These are phyloP conservation scores for Philypnodon macrostomus DNA, from an alignment of 2,797 vertebrate genomes.

Conservation along the genomic window DNA sequence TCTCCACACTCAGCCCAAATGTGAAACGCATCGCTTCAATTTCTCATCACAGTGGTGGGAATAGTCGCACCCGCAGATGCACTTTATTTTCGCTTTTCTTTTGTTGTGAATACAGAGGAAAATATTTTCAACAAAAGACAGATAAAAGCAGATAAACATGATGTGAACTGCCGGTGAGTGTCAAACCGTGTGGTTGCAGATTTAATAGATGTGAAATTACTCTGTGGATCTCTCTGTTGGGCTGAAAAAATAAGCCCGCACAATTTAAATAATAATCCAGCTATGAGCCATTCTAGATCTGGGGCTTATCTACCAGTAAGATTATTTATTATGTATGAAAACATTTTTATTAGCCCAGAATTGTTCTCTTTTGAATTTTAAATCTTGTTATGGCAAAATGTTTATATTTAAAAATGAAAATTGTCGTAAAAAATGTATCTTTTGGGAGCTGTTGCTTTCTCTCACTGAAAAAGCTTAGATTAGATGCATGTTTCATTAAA, in stretches of 20 bases:
- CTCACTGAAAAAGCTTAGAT: no score
- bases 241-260: conserved; percentile 19
- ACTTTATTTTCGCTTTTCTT: conserved; percentile 10
- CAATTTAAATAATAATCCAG: conserved; percentile 12
- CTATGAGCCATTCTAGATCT: neutral
- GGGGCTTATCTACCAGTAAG: neutral
- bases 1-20: conserved; percentile 24
- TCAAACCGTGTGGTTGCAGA: conserved; percentile 2
- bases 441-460: no score
- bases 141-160: conserved; percentile 4
- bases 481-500: no score
- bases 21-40: conserved; percentile 41
- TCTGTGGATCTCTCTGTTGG: conserved; percentile 10
- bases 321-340: no score
- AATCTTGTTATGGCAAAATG: no score
- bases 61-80: conserved; percentile 25
- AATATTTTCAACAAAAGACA: conserved; percentile 2
- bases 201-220: conserved; percentile 7
- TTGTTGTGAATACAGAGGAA: conserved; percentile 10
- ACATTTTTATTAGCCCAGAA: no score
- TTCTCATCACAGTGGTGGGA: conserved; percentile 29
- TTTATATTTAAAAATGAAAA: no score
- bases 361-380: no score
- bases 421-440: no score
- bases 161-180: neutral